These are phyloP conservation scores for Dryocosmus kuriphilus DNA, from an alignment of 2,888 invertebrate genomes.

Conservation along the genomic window DNA sequence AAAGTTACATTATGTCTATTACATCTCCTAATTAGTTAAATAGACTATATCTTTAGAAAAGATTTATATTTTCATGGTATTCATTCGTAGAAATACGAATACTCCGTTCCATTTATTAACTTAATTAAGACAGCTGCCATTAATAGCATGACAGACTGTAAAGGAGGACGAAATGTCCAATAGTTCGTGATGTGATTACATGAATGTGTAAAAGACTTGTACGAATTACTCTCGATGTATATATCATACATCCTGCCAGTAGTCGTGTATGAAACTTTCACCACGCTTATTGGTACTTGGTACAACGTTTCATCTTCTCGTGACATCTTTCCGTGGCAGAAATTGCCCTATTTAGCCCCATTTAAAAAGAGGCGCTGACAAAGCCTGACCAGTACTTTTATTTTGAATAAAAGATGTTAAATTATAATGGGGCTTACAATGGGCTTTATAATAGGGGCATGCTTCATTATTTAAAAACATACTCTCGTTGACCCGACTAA, in stretches of 20 bases:
- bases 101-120: not conserved
- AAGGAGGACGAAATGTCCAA: not conserved
- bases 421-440: too few relatives aligned
- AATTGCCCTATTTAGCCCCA: too few relatives aligned
- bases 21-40: not conserved
- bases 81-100: not conserved
- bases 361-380: too few relatives aligned
- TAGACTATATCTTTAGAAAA: not conserved
- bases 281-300: conserved; percentile 15
- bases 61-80: not conserved
- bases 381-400: too few relatives aligned
- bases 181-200: conserved; percentile 10
- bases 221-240: conserved; percentile 9
- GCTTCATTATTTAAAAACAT: too few relatives aligned
- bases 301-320: conserved; percentile 21
- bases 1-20: conserved; percentile 3
- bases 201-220: conserved; percentile 29
- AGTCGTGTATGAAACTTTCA: conserved; percentile 30
- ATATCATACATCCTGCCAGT: not conserved
- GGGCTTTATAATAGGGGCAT: too few relatives aligned
- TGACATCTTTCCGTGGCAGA: conserved; percentile 11
- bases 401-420: too few relatives aligned
- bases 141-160: not conserved
- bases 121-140: conserved; percentile 6
- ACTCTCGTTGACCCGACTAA: too few relatives aligned